These are phyloP conservation scores for Portunus trituberculatus DNA, from an alignment of 1,140 invertebrate genomes.

Conservation along the genomic window DNA sequence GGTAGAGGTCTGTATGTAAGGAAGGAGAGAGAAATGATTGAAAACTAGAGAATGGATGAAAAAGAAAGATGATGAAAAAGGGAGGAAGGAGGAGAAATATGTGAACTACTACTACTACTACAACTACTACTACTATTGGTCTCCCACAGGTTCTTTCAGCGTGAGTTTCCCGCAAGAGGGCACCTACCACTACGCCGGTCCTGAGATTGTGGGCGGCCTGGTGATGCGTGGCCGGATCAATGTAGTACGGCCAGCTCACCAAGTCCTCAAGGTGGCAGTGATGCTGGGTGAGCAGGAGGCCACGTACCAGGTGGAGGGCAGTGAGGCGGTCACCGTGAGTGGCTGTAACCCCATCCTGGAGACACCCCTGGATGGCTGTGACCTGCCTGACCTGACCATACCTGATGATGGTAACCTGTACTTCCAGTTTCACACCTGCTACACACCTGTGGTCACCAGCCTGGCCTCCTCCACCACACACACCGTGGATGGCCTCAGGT, in stretches of 20 bases:
- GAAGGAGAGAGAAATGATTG: no score
- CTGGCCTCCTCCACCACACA: constrained; percentile 32
- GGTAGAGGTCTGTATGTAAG: no score
- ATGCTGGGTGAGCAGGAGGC: background rate
- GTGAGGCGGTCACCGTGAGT: background rate
- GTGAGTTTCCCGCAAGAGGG: constrained; percentile 39
- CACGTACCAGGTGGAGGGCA: background rate
- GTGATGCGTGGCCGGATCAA: constrained; percentile 50
- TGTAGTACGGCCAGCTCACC: background rate
- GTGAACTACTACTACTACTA: no score
- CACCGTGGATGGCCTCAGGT: constrained; percentile 36
- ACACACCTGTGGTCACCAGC: background rate
- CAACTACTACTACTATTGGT: no score
- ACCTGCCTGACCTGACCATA: background rate
- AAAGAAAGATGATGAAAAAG: no score
- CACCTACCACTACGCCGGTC: constrained; percentile 55
- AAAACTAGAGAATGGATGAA: no score
- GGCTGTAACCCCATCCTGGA: constrained; percentile 30
- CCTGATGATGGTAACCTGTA: constrained; percentile 47
- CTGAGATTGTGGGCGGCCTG: background rate
- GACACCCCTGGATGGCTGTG: constrained; percentile 17
- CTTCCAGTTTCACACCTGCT: constrained; percentile 46
- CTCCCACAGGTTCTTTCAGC: constrained; percentile 45
- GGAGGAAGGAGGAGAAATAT: no score
- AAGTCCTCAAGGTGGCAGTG: background rate